Percentiles rank a stretch among this genome's conserved stretches.
These are phyloP conservation scores for Rhagologus leucostigma DNA, from an alignment of 2,113 vertebrate genomes.

Conservation along the genomic window DNA sequence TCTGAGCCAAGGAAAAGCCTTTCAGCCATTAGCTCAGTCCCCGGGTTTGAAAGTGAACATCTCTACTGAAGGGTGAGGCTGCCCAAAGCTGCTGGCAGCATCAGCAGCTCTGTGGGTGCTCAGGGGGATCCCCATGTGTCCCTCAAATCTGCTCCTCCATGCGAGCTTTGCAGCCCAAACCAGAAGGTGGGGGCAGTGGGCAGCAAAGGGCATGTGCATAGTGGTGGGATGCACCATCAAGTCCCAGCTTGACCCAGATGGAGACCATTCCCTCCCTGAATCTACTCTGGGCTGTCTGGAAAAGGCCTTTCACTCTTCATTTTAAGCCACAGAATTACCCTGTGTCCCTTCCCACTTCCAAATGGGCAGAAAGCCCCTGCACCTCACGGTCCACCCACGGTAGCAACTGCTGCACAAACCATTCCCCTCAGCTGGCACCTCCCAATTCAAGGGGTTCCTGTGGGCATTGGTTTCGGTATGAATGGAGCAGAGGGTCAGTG, in stretches of 20 bases:
- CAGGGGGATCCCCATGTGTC: accelerated
- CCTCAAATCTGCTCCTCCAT: not conserved
- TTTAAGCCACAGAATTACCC: not conserved
- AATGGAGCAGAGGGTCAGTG: not conserved
- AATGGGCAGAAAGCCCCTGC: not conserved
- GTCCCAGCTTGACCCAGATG: not conserved
- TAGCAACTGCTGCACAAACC: not conserved
- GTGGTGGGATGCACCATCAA: not conserved
- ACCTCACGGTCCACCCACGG: accelerated
- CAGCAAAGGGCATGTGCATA: accelerated
- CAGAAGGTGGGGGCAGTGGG: not conserved
- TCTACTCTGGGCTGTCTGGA: not conserved
- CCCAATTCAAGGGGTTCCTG: accelerated
- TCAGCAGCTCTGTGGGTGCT: not conserved
- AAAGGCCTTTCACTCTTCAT: not conserved
- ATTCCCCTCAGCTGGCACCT: not conserved
- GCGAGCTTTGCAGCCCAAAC: not conserved
- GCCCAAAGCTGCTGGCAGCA: not conserved
- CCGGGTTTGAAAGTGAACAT: not conserved
- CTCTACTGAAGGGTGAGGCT: not conserved
- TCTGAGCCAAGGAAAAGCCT: not conserved
- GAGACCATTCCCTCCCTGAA: accelerated
- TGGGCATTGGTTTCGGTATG: accelerated
- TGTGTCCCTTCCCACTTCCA: not conserved
- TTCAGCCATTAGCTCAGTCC: not conserved